phyloP scores from a whole-genome alignment of 2,797 vertebrate genomes.

The Gymnodraco acuticeps region DNA sequence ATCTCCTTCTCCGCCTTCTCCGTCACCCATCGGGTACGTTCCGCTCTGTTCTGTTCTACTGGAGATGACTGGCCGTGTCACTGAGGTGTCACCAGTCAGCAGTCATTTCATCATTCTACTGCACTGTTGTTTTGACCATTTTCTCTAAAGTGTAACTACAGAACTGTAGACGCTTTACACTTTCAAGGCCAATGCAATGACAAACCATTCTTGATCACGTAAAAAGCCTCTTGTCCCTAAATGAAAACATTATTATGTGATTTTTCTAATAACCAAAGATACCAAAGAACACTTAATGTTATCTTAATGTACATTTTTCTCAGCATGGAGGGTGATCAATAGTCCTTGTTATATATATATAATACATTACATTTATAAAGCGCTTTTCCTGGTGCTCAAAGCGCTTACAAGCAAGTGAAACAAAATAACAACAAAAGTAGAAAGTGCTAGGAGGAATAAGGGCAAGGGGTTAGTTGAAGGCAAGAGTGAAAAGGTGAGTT shows the following conservation, averaged over 20 bases:
- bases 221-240: background rate
- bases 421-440: too few relatives aligned
- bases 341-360: too few relatives aligned
- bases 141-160: background rate
- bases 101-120: constrained; percentile 33
- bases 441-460: too few relatives aligned
- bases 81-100: constrained; percentile 38
- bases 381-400: too few relatives aligned
- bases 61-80: constrained; percentile 47
- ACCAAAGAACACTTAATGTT: too few relatives aligned
- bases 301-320: too few relatives aligned
- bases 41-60: constrained; percentile 47
- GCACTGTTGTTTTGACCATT: background rate
- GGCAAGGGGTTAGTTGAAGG: too few relatives aligned
- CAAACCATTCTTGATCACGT: background rate
- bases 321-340: too few relatives aligned
- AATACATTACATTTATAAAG: too few relatives aligned
- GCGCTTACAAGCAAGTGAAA: too few relatives aligned
- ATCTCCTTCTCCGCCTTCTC: constrained; percentile 13
- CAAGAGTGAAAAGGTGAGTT: too few relatives aligned
- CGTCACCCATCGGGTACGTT: constrained; percentile 34
- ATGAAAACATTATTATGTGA: background rate
- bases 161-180: background rate
- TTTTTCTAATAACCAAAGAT: background rate
- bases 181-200: background rate